Evolutionary conservation across 2,113 vertebrate species (phyloP).

Genomic region (Serinus canaria): DNA sequence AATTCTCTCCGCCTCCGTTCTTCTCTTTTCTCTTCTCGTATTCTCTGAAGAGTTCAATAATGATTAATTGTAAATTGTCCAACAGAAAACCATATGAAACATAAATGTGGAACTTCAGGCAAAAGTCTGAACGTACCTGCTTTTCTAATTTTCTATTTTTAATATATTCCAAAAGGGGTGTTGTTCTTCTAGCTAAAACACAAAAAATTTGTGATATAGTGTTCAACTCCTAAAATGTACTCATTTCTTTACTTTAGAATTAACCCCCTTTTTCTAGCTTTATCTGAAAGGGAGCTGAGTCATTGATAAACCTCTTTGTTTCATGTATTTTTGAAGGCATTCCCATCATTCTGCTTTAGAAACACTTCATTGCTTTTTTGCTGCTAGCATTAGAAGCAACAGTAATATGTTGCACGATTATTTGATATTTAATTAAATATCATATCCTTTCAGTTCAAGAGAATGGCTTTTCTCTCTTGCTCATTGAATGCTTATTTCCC

Average conservation of each 20-base stretch:
- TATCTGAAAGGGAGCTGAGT: conserved; percentile 19
- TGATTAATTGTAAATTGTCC: not conserved
- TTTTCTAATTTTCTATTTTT: conserved; percentile 99
- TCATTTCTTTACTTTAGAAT: conserved; percentile 54
- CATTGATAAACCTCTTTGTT: not conserved
- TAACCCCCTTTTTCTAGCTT: conserved; percentile 43
- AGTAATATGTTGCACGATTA: not conserved
- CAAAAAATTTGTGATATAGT: conserved; percentile 66
- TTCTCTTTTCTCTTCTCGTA: conserved; percentile 95
- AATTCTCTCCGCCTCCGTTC: conserved; percentile 90
- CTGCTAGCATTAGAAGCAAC: not conserved
- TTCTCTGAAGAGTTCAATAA: conserved; percentile 77
- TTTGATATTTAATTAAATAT: not conserved
- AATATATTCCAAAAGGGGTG: conserved; percentile 97
- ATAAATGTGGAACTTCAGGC: conserved; percentile 36
- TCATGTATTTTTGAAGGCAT: not conserved
- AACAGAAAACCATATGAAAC: not conserved
- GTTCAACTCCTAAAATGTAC: conserved; percentile 60
- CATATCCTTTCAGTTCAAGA: not conserved
- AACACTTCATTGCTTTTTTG: not conserved
- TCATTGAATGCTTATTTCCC: not conserved
- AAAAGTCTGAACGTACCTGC: conserved; percentile 82
- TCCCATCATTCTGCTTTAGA: not conserved
- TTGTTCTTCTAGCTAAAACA: conserved; percentile 92
- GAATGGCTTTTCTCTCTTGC: not conserved